Percentiles rank a stretch among this genome's conserved stretches.
These are phyloP conservation scores for Phragmatobia fuliginosa DNA, from an alignment of 2,888 invertebrate species.

Conservation along the genomic window DNA sequence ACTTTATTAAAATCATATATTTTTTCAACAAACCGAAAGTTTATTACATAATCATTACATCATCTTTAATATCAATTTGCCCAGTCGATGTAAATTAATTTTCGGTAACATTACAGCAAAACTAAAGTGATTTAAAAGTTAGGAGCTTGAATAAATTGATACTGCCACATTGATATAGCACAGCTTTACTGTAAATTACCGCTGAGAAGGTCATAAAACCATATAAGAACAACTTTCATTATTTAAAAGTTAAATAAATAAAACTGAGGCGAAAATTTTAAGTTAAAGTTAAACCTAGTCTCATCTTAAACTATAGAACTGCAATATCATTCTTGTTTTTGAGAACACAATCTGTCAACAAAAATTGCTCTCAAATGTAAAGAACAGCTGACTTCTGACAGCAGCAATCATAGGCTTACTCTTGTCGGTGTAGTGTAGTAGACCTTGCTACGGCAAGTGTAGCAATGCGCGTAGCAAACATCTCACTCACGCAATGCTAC, in stretches of 20 bases:
- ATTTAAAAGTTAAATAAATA: neutral
- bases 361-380: too few species aligned
- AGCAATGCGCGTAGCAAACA: neutral
- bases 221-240: neutral
- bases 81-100: neutral
- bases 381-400: neutral
- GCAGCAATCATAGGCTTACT: neutral
- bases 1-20: neutral
- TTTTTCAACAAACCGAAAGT: neutral
- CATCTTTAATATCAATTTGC: neutral
- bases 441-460: neutral
- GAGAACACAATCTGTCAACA: neutral
- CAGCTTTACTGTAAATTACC: neutral
- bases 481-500: neutral
- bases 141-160: neutral
- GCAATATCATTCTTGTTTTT: neutral
- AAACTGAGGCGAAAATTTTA: neutral
- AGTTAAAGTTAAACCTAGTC: neutral
- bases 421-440: neutral
- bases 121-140: neutral
- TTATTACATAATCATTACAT: too few species aligned
- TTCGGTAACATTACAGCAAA: neutral
- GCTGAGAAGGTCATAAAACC: neutral
- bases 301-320: neutral
- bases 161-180: neutral